Percentiles rank a stretch among this genome's conserved stretches.
Evolutionary conservation across 2,797 vertebrate genomes (phyloP).

Genomic region (Heteromormyrus szaboi): DNA sequence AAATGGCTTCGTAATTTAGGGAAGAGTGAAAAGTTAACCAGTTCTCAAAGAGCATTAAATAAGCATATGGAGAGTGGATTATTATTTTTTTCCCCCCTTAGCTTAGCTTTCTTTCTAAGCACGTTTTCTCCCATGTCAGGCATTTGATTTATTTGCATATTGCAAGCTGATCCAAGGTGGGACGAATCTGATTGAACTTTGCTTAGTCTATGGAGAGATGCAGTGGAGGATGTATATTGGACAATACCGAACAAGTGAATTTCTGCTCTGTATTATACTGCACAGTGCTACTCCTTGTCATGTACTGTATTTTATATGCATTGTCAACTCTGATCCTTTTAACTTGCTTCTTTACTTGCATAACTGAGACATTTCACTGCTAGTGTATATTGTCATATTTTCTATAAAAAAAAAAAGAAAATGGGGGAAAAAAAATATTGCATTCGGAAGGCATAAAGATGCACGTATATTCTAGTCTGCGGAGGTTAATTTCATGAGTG

Average conservation of each 20-base stretch:
- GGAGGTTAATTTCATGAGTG: neutral
- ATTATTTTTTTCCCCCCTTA: constrained; percentile 23
- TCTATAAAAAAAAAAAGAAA: constrained; percentile 53
- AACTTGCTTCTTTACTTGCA: constrained; percentile 53
- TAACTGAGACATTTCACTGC: constrained; percentile 82
- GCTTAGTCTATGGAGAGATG: constrained; percentile 65
- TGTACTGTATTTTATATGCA: constrained; percentile 93
- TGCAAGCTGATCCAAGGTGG: constrained; percentile 69
- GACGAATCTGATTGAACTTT: constrained; percentile 86
- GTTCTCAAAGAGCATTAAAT: constrained; percentile 56
- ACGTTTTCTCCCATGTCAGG: constrained; percentile 48
- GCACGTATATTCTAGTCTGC: neutral
- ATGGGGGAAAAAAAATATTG: constrained; percentile 25
- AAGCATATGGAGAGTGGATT: constrained; percentile 39
- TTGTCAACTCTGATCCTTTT: constrained; percentile 51
- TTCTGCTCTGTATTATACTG: constrained; percentile 74
- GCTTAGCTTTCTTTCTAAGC: constrained; percentile 17
- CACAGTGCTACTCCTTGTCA: constrained; percentile 76
- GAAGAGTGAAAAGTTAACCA: constrained; percentile 62
- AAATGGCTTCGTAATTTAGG: constrained; percentile 48
- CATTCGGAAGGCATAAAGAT: constrained; percentile 9
- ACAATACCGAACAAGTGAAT: constrained; percentile 67
- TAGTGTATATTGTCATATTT: constrained; percentile 64
- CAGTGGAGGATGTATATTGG: constrained; percentile 68
- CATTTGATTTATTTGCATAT: constrained; percentile 62